phyloP scores from a whole-genome alignment of 2,888 invertebrate genomes.

The Zhuqinia jingwanae region DNA sequence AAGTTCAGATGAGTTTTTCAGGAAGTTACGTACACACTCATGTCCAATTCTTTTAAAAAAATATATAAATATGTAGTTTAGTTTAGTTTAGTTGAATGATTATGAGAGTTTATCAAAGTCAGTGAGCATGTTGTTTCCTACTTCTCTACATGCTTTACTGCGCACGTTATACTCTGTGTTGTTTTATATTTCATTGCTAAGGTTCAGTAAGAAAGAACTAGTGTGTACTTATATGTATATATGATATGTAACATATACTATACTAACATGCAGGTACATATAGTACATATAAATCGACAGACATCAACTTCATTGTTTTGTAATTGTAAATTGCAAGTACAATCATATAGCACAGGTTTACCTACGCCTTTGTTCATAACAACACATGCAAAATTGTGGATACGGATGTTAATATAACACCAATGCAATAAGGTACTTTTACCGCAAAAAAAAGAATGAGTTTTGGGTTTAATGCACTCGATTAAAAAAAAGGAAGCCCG shows the following conservation, averaged over 20 bases:
- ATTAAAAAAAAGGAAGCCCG: background rate
- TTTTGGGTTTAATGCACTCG: conserved; percentile 35
- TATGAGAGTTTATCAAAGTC: too few species aligned
- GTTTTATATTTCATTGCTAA: background rate
- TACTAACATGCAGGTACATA: too few species aligned
- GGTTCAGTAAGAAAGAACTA: background rate
- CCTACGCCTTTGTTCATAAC: background rate
- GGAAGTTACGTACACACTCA: too few species aligned
- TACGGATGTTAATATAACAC: background rate
- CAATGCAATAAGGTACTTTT: background rate
- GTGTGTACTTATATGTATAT: too few species aligned
- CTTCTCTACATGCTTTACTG: conserved; percentile 12
- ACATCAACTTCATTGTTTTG: background rate
- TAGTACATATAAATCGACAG: background rate
- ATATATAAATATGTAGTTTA: too few species aligned
- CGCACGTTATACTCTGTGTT: background rate
- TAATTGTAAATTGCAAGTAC: background rate
- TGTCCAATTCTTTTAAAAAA: too few species aligned
- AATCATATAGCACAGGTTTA: background rate
- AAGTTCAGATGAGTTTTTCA: too few species aligned
- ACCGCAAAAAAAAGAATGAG: background rate
- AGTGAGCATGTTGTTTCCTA: background rate
- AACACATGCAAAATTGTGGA: background rate
- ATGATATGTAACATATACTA: too few species aligned
- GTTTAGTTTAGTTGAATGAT: too few species aligned